Evolutionary conservation across 64 coral and sea anemone species (phyloP).

Genomic region (Stichodactyla helianthus): DNA sequence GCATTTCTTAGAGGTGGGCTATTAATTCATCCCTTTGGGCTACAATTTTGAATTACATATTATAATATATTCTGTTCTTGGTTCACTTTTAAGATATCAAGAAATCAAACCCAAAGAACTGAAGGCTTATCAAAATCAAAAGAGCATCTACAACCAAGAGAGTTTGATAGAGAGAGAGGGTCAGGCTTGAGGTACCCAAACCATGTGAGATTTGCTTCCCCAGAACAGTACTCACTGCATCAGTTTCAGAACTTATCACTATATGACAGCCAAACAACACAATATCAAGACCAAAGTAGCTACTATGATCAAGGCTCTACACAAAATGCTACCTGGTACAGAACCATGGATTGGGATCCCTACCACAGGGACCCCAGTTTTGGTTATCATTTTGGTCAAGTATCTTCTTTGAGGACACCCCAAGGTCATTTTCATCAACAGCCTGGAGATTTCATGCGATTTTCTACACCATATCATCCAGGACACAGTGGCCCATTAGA

Average conservation of each 20-base stretch:
- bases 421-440: slow-evolving; percentile 25
- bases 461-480: slow-evolving; percentile 10
- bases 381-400: slow-evolving; percentile 21
- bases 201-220: background rate
- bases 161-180: background rate
- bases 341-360: slow-evolving; percentile 19
- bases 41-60: too few species aligned
- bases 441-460: background rate
- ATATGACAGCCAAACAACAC: slow-evolving; percentile 4
- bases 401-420: slow-evolving; percentile 10
- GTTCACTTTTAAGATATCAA: background rate
- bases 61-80: too few species aligned
- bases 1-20: too few species aligned
- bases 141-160: background rate
- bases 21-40: too few species aligned
- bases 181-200: background rate
- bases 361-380: slow-evolving; percentile 18
- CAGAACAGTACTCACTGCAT: background rate
- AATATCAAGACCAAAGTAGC: background rate
- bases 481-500: slow-evolving; percentile 11
- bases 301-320: slow-evolving; percentile 5
- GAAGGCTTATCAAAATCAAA: background rate
- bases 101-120: background rate
- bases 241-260: background rate
- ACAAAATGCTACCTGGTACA: background rate